A percentile compares a stretch with the other conserved stretches of the same genome.
These are phyloP conservation scores for Busseola fusca DNA, from an alignment of 2,888 invertebrate species.

Conservation along the genomic window DNA sequence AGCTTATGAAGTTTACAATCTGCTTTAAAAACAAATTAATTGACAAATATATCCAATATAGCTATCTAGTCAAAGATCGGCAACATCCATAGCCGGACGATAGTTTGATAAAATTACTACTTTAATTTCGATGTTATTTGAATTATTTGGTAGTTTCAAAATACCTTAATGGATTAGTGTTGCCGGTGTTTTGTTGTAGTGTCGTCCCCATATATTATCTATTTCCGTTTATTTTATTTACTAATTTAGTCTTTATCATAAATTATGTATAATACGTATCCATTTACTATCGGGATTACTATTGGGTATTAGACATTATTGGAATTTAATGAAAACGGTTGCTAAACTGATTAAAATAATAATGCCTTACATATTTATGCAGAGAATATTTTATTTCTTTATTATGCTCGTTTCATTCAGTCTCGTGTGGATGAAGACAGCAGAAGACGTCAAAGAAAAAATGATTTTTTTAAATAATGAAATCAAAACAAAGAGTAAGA, in stretches of 20 bases:
- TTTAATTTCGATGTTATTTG: neutral
- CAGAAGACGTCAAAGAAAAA: slow-evolving; percentile 2
- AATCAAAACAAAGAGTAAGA: neutral
- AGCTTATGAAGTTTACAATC: neutral
- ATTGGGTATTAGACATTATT: slow-evolving; percentile 4
- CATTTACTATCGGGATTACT: slow-evolving; percentile 4
- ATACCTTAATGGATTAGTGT: neutral
- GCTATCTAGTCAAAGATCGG: neutral
- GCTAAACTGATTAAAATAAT: slow-evolving; percentile 8
- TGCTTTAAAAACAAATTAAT: neutral
- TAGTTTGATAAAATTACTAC: neutral
- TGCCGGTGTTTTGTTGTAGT: neutral
- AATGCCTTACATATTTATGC: neutral
- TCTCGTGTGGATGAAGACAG: neutral
- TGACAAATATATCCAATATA: neutral
- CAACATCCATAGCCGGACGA: neutral
- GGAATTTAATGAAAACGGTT: neutral
- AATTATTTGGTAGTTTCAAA: neutral
- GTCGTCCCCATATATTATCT: neutral
- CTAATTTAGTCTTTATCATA: neutral
- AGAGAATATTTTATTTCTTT: neutral
- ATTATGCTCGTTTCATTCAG: slow-evolving; percentile 2
- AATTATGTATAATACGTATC: neutral
- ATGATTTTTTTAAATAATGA: slow-evolving; percentile 6
- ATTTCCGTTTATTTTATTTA: neutral